Conservation (phyloP, 2,888 invertebrate species). For the Oligia strigilis region DNA sequence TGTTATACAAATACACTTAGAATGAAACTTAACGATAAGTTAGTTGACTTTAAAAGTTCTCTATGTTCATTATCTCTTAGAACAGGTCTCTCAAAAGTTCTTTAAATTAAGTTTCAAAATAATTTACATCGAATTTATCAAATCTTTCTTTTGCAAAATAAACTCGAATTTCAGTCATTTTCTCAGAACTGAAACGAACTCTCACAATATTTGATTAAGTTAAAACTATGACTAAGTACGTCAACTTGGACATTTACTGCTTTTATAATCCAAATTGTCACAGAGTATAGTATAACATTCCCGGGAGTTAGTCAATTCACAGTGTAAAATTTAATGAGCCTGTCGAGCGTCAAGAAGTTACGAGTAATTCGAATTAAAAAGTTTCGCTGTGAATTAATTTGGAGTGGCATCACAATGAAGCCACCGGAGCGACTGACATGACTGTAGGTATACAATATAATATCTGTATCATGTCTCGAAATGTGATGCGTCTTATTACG, state of each 20-base stretch:
- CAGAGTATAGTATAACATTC: constrained; percentile 51
- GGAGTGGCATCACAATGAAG: constrained; percentile 40
- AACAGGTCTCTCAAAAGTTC: background rate
- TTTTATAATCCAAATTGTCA: constrained; percentile 39
- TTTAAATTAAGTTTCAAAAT: background rate
- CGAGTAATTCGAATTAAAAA: constrained; percentile 65
- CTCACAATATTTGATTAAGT: constrained; percentile 3
- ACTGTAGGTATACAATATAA: constrained; percentile 21
- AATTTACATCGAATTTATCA: constrained; percentile 1
- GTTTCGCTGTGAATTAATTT: constrained; percentile 59
- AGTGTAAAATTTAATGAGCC: constrained; percentile 64
- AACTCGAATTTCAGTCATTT: background rate
- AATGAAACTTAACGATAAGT: background rate
- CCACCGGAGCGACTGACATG: constrained; percentile 10
- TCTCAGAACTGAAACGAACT: background rate
- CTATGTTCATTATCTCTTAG: background rate
- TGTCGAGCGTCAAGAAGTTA: constrained; percentile 64
- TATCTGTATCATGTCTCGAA: background rate
- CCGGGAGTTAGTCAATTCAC: constrained; percentile 37
- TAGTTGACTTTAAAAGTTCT: background rate
- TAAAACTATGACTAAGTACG: background rate
- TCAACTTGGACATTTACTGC: constrained; percentile 16
- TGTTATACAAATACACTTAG: background rate
- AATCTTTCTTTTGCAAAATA: background rate
- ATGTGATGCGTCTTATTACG: background rate